Evolutionary conservation across 2,888 invertebrate species (phyloP).

Genomic region (Dynastes maya): DNA sequence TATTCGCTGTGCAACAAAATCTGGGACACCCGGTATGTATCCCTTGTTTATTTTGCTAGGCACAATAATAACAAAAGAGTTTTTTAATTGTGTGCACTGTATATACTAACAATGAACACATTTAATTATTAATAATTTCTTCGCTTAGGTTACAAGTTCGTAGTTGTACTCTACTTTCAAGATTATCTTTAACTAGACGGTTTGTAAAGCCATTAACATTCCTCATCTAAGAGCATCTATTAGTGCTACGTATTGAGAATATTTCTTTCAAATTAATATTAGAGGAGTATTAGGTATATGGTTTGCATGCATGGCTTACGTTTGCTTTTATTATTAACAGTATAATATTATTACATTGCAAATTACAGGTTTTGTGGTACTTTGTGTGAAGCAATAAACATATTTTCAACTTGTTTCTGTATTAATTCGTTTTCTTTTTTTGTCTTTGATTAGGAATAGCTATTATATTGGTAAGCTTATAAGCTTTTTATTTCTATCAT

Average conservation of each 20-base stretch:
- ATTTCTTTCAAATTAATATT: not conserved
- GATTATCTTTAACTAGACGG: no score
- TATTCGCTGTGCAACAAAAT: no score
- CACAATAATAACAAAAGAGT: no score
- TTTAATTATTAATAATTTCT: no score
- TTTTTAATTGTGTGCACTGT: no score
- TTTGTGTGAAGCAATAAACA: not conserved
- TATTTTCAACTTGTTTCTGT: not conserved
- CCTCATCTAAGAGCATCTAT: not conserved
- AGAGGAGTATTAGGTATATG: slow-evolving; percentile 38
- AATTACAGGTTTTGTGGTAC: slow-evolving; percentile 37
- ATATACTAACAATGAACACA: no score
- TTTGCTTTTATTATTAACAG: slow-evolving; percentile 45
- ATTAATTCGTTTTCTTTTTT: not conserved
- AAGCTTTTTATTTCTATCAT: not conserved
- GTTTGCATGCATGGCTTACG: slow-evolving; percentile 41
- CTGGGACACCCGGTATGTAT: no score
- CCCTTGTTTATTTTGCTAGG: no score
- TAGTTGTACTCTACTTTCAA: no score
- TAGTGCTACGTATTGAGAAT: not conserved
- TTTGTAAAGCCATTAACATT: no score
- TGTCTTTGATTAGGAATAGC: slow-evolving; percentile 11
- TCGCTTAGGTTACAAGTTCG: no score
- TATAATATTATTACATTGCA: slow-evolving; percentile 41
- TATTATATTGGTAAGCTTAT: slow-evolving; percentile 6